Percentiles rank a stretch among this genome's conserved stretches.
These are phyloP conservation scores for Drosophila phalerata DNA, from an alignment of 2,888 invertebrate genomes.

Conservation along the genomic window DNA sequence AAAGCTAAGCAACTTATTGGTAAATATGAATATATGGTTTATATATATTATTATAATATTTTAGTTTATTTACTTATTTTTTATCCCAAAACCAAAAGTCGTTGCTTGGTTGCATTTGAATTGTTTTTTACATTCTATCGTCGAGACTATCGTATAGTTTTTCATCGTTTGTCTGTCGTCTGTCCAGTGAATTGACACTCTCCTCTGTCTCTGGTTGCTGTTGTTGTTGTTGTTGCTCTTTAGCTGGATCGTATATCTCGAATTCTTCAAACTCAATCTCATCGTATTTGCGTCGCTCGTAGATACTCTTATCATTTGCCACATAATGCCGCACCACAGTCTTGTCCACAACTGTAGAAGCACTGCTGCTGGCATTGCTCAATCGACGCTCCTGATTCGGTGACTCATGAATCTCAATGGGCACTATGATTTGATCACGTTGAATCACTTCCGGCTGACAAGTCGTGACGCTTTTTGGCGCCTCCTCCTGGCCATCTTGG, in stretches of 20 bases:
- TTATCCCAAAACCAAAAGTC: slow-evolving; percentile 54
- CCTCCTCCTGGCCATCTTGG: slow-evolving; percentile 11
- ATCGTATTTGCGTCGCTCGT: slow-evolving; percentile 89
- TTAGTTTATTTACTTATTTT: slow-evolving; percentile 30
- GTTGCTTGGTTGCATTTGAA: slow-evolving; percentile 38
- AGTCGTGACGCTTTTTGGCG: slow-evolving; percentile 27
- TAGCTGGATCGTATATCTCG: slow-evolving; percentile 88
- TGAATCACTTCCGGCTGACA: slow-evolving; percentile 44
- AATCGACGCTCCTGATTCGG: slow-evolving; percentile 51
- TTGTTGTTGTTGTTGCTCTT: slow-evolving; percentile 61
- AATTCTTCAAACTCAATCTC: slow-evolving; percentile 95
- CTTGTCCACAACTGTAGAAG: slow-evolving; percentile 76
- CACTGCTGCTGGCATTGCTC: slow-evolving; percentile 78
- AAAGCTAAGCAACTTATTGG: slow-evolving; percentile 44
- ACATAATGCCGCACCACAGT: slow-evolving; percentile 88
- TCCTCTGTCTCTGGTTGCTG: slow-evolving; percentile 23
- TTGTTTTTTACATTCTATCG: slow-evolving; percentile 73
- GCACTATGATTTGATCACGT: slow-evolving; percentile 76
- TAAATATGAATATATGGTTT: slow-evolving; percentile 17
- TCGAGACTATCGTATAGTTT: slow-evolving; percentile 83
- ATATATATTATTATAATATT: slow-evolving; percentile 14
- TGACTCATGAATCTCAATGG: slow-evolving; percentile 75
- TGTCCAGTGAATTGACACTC: slow-evolving; percentile 21
- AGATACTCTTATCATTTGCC: slow-evolving; percentile 88
- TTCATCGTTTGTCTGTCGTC: slow-evolving; percentile 36